Percentiles rank a stretch among this genome's conserved stretches.
Conservation (phyloP, 2,113 vertebrate genomes). For the Solea solea region DNA sequence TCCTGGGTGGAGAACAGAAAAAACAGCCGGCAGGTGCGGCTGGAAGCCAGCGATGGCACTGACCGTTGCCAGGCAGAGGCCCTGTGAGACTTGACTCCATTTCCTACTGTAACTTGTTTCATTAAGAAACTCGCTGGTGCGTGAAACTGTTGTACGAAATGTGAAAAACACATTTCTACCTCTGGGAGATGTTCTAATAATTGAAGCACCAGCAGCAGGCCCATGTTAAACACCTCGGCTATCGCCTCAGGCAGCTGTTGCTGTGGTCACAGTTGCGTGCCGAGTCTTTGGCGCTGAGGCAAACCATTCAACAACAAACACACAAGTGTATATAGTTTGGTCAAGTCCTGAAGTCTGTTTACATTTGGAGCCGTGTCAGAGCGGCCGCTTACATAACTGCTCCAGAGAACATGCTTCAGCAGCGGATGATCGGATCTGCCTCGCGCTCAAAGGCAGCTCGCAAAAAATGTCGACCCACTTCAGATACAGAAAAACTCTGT, state of each 20-base stretch:
- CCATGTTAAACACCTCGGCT: slow-evolving; percentile 8
- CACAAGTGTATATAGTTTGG: slow-evolving; percentile 37
- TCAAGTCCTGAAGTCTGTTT: slow-evolving; percentile 43
- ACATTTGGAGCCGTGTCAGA: slow-evolving; percentile 32
- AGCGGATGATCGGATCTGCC: slow-evolving; percentile 47
- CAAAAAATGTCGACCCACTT: slow-evolving; percentile 21
- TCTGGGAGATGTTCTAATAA: slow-evolving; percentile 49
- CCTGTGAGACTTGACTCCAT: slow-evolving; percentile 68
- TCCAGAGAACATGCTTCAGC: slow-evolving; percentile 52
- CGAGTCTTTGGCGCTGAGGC: slow-evolving; percentile 21
- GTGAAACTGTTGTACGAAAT: slow-evolving; percentile 30
- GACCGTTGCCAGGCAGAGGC: slow-evolving; percentile 83
- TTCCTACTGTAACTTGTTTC: slow-evolving; percentile 4
- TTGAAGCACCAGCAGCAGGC: slow-evolving; percentile 43
- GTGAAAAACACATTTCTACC: slow-evolving; percentile 51
- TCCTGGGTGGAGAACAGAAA: slow-evolving; percentile 81
- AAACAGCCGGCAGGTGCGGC: slow-evolving; percentile 68
- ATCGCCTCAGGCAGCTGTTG: slow-evolving; percentile 35
- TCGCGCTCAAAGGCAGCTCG: slow-evolving; percentile 53
- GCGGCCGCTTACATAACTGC: slow-evolving; percentile 49
- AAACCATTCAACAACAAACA: slow-evolving; percentile 20
- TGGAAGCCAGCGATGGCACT: slow-evolving; percentile 78
- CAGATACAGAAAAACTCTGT: slow-evolving; percentile 13
- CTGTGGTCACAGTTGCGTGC: neutral
- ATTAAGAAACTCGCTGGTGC: slow-evolving; percentile 40